These are phyloP conservation scores for Enteromius trimaculatus DNA, from an alignment of 2,797 vertebrate genomes.

Conservation along the genomic window DNA sequence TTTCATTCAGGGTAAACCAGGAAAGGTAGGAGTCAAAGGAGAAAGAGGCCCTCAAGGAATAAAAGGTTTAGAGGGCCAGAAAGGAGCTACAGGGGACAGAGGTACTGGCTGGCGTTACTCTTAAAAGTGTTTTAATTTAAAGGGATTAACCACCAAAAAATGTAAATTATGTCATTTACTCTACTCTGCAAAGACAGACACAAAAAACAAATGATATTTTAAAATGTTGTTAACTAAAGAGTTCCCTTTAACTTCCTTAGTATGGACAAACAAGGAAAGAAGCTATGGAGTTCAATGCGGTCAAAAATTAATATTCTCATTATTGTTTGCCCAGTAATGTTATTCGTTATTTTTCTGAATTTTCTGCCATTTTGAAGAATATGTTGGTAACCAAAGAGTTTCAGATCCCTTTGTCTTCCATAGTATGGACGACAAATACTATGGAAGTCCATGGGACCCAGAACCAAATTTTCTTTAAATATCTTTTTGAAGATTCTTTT, in stretches of 20 bases:
- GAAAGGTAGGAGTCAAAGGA: slow-evolving; percentile 72
- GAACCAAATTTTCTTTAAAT: neutral
- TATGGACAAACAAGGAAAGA: neutral
- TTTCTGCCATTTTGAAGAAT: too few species aligned
- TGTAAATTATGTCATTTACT: neutral
- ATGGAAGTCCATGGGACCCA: neutral
- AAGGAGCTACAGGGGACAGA: slow-evolving; percentile 71
- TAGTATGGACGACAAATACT: neutral
- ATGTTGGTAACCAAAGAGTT: neutral
- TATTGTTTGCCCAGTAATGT: neutral
- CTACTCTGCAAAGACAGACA: neutral
- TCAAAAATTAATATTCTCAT: neutral
- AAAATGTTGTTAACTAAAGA: neutral
- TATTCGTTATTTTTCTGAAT: too few species aligned
- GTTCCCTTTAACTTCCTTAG: neutral
- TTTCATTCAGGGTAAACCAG: slow-evolving; percentile 74
- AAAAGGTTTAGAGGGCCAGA: slow-evolving; percentile 72
- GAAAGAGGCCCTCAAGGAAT: slow-evolving; percentile 71
- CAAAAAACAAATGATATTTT: neutral
- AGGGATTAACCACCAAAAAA: neutral
- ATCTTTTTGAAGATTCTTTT: too few species aligned
- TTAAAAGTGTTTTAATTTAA: neutral
- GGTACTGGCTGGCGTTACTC: slow-evolving; percentile 56
- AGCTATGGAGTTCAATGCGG: neutral
- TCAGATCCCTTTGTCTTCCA: neutral